Evolutionary conservation across 2,113 vertebrate genomes (phyloP).

Genomic region (Cinclus mexicanus): DNA sequence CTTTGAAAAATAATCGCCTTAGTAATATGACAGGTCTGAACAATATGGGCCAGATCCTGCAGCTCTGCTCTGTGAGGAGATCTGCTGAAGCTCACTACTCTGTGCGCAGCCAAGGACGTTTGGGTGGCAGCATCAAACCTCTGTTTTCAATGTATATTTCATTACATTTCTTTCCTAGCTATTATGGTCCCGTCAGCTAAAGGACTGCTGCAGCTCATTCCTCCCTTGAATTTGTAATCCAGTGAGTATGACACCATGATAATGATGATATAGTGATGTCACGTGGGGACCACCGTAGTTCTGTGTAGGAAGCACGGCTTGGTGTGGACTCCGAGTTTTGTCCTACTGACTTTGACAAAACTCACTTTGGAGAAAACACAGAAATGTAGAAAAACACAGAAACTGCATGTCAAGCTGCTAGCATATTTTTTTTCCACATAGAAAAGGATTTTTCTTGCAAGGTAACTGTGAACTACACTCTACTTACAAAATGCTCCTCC

Average conservation of each 20-base stretch:
- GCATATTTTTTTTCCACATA: neutral
- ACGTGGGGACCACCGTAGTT: neutral
- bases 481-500: neutral
- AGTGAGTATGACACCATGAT: neutral
- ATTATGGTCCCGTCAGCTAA: neutral
- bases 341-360: neutral
- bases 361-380: neutral
- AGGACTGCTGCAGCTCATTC: neutral
- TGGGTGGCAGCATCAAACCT: neutral
- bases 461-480: neutral
- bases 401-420: neutral
- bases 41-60: conserved; percentile 28
- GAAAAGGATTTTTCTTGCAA: neutral
- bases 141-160: neutral
- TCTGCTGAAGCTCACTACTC: accelerated
- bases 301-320: neutral
- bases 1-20: conserved; percentile 31
- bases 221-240: neutral
- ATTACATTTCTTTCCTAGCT: neutral
- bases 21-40: conserved; percentile 4
- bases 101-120: accelerated
- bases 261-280: neutral
- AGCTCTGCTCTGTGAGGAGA: neutral
- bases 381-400: neutral
- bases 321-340: neutral